Conservation (phyloP, 1,140 invertebrate species). For the Zaprionus ornatus region DNA sequence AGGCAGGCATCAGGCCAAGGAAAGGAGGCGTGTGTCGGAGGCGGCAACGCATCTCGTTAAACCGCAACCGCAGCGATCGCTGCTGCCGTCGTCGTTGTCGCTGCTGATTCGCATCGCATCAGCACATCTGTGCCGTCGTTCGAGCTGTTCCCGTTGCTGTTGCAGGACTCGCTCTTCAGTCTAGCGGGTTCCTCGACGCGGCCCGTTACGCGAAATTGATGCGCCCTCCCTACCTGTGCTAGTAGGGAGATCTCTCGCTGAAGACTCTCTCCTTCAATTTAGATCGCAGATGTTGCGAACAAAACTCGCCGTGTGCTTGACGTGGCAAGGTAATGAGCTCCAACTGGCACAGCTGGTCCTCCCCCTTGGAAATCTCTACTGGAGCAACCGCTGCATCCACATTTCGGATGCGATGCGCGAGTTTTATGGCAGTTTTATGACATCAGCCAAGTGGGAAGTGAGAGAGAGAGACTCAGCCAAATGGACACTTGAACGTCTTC, state of each 20-base stretch:
- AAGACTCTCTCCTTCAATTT: conserved; percentile 59
- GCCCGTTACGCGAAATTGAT: conserved; percentile 77
- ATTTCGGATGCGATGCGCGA: conserved; percentile 15
- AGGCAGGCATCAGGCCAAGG: conserved; percentile 48
- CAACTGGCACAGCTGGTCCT: conserved; percentile 51
- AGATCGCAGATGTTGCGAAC: conserved; percentile 67
- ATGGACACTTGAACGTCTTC: conserved; percentile 51
- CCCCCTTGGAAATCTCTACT: conserved; percentile 30
- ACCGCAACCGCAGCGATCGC: conserved; percentile 69
- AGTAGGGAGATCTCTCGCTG: not conserved
- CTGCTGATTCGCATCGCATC: conserved; percentile 66
- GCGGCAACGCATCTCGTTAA: conserved; percentile 79
- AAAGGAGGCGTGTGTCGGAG: conserved; percentile 43
- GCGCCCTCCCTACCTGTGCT: conserved; percentile 37
- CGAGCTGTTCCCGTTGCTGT: conserved; percentile 55
- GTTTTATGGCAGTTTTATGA: conserved; percentile 40
- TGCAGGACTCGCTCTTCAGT: conserved; percentile 27
- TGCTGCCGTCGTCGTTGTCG: conserved; percentile 16
- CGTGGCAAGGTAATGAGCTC: conserved; percentile 27
- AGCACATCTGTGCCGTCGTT: conserved; percentile 71
- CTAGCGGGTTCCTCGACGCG: conserved; percentile 54
- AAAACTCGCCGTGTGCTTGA: conserved; percentile 56
- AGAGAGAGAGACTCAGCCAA: not conserved
- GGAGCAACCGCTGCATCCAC: conserved; percentile 27
- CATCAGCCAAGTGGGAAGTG: conserved; percentile 11